A percentile compares a stretch with the other conserved stretches of the same genome.
phyloP scores from a whole-genome alignment of 2,113 vertebrate genomes.

The Pithys albifrons region DNA sequence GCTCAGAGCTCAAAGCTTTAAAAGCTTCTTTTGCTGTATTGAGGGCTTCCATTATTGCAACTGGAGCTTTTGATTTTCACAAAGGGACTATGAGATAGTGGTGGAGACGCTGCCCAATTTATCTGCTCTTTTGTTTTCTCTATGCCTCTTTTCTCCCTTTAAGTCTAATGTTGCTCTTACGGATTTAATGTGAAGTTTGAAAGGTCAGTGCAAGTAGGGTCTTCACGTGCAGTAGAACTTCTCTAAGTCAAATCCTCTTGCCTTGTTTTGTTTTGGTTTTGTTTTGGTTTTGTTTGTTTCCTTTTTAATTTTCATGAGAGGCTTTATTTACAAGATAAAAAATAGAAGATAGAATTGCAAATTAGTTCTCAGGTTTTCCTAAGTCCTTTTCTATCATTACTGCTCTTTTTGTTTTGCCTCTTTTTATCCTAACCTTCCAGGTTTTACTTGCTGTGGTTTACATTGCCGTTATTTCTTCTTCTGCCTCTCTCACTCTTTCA shows the following conservation, averaged over 20 bases:
- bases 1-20: background rate
- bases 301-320: background rate
- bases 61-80: background rate
- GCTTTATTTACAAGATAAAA: background rate
- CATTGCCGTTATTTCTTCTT: background rate
- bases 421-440: background rate
- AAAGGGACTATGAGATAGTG: background rate
- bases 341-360: background rate
- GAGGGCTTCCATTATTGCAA: background rate
- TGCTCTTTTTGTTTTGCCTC: background rate
- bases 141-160: background rate
- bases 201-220: background rate
- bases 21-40: background rate
- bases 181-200: background rate
- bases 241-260: background rate
- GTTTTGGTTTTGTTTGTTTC: no score
- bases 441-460: background rate
- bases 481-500: background rate
- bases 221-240: background rate
- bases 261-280: background rate
- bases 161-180: background rate
- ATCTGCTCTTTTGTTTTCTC: background rate
- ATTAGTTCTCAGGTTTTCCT: background rate
- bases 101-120: background rate
- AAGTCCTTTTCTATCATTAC: background rate